Percentiles rank a stretch among this genome's conserved stretches.
Conservation (phyloP, 2,888 invertebrate species). For the Aquatica leii region DNA sequence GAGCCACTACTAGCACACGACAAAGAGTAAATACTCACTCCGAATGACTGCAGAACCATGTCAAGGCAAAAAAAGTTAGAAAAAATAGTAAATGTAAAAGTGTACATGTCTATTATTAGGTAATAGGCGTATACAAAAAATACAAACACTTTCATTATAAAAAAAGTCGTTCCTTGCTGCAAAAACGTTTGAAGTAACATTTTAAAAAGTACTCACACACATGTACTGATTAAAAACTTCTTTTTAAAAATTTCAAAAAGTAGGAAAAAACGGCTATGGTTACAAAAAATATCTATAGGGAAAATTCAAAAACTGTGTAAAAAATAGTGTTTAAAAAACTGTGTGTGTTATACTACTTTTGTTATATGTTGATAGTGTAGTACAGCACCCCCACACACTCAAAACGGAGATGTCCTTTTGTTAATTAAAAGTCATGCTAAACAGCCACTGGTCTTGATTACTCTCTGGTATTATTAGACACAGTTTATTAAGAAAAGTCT, state of each 20-base stretch:
- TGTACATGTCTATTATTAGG: constrained; percentile 50
- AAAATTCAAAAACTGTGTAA: constrained; percentile 31
- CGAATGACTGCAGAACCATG: constrained; percentile 73
- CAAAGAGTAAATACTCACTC: constrained; percentile 75
- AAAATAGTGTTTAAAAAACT: constrained; percentile 42
- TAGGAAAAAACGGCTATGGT: constrained; percentile 42
- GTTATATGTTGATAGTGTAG: too few relatives aligned
- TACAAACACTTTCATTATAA: constrained; percentile 44
- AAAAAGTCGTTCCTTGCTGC: constrained; percentile 58
- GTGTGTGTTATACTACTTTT: too few relatives aligned
- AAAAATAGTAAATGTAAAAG: constrained; percentile 62
- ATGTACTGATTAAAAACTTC: constrained; percentile 68
- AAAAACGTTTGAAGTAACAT: constrained; percentile 61
- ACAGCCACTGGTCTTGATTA: background rate
- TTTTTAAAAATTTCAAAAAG: constrained; percentile 40
- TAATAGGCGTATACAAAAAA: constrained; percentile 43
- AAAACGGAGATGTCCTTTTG: constrained; percentile 14
- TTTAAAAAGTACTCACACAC: constrained; percentile 68
- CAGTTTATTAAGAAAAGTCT: background rate
- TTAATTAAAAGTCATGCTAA: too few relatives aligned
- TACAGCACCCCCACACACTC: constrained; percentile 29
- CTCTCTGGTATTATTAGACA: background rate
- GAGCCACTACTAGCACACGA: constrained; percentile 60
- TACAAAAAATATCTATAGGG: constrained; percentile 35
- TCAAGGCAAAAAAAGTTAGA: constrained; percentile 75